Conservation (phyloP, 64 coral and sea anemone genomes). For the Pocillopora verrucosa region DNA sequence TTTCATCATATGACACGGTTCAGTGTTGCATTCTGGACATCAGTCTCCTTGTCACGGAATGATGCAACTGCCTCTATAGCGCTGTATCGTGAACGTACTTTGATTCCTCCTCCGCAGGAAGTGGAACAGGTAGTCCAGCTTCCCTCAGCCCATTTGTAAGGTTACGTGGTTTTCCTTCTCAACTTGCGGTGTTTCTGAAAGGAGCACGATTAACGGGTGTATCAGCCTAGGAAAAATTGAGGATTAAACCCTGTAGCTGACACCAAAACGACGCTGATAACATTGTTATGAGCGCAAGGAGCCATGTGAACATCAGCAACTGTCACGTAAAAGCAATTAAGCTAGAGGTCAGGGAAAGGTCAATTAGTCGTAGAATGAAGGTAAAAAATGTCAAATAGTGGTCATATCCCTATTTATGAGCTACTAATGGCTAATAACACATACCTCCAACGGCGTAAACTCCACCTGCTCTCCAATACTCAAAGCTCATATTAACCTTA, state of each 20-base stretch:
- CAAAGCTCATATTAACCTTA: conserved; percentile 3
- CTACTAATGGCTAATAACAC: neutral
- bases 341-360: too few species aligned
- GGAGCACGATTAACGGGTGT: neutral
- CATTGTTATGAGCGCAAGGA: too few species aligned
- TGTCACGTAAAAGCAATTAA: too few species aligned
- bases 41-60: conserved; percentile 47
- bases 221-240: neutral
- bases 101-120: conserved; percentile 66
- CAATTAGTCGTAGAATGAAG: too few species aligned
- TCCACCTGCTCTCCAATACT: neutral
- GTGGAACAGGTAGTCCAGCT: conserved; percentile 67
- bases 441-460: neutral
- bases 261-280: too few species aligned
- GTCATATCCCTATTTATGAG: neutral
- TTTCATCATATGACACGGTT: conserved; percentile 61
- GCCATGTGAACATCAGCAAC: too few species aligned
- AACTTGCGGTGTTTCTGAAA: neutral
- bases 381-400: too few species aligned
- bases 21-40: conserved; percentile 44
- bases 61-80: conserved; percentile 4
- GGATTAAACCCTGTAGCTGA: too few species aligned
- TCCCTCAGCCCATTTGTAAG: conserved; percentile 40
- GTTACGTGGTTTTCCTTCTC: neutral
- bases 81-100: conserved; percentile 58